Conservation (phyloP, 2,113 vertebrate species). For the Delphinapterus leucas region DNA sequence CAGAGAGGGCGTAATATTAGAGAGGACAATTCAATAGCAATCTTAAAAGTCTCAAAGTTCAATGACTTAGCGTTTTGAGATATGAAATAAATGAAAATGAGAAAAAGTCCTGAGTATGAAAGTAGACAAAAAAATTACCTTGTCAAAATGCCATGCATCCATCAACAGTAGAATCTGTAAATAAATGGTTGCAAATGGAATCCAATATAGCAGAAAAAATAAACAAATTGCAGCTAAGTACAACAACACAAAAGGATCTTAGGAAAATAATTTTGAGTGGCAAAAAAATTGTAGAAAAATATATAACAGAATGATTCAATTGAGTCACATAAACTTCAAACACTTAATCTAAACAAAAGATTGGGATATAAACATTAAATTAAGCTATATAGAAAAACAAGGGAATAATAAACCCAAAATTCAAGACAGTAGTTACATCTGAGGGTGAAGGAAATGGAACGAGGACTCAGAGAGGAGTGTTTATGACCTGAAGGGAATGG, state of each 20-base stretch:
- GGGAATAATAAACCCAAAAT: background rate
- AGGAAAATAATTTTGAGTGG: slow-evolving; percentile 6
- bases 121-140: background rate
- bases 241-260: background rate
- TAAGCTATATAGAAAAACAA: background rate
- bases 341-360: background rate
- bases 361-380: background rate
- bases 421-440: background rate
- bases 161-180: background rate
- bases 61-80: background rate
- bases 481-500: background rate
- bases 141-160: background rate
- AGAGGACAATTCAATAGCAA: background rate
- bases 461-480: background rate
- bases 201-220: background rate
- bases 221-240: background rate
- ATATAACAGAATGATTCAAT: background rate
- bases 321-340: background rate
- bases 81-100: background rate
- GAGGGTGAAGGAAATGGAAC: background rate
- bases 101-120: background rate
- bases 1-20: background rate
- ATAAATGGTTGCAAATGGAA: background rate
- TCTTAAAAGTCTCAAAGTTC: background rate
- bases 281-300: background rate